Evolutionary conservation across 2,888 invertebrate genomes (phyloP).

Genomic region (Agriopis marginaria): DNA sequence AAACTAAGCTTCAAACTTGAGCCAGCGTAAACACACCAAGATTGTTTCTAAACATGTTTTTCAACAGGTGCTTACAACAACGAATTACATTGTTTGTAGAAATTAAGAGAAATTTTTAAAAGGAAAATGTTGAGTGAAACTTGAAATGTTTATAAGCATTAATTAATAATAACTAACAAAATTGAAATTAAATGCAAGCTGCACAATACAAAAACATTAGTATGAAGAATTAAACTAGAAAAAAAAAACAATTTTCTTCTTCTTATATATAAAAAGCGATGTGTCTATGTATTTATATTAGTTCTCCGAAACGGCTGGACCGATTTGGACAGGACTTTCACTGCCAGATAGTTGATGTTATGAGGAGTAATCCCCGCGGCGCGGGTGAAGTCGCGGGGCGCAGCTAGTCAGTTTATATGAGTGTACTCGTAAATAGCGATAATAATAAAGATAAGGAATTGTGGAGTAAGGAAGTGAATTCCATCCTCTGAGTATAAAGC

Average conservation of each 20-base stretch:
- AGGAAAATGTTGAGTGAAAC: slow-evolving; percentile 16
- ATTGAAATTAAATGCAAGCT: background rate
- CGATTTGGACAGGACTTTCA: too few species aligned
- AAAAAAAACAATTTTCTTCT: background rate
- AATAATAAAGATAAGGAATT: background rate
- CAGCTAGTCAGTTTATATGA: background rate
- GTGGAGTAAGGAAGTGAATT: too few species aligned
- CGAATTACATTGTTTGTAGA: slow-evolving; percentile 30
- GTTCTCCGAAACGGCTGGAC: too few species aligned
- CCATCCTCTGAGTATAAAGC: background rate
- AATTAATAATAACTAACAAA: background rate
- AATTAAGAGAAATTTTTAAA: slow-evolving; percentile 13
- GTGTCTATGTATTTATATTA: too few species aligned
- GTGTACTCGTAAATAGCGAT: background rate
- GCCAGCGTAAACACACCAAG: slow-evolving; percentile 52
- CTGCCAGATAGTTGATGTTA: too few species aligned
- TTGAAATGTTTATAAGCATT: background rate
- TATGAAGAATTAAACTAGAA: background rate
- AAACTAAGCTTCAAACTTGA: slow-evolving; percentile 50
- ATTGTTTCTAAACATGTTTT: slow-evolving; percentile 50
- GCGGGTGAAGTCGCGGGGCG: too few species aligned
- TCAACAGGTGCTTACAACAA: slow-evolving; percentile 46
- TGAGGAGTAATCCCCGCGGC: too few species aligned
- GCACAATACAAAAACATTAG: background rate
- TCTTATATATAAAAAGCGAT: too few species aligned